phyloP scores from a whole-genome alignment of 1,140 invertebrate genomes.

The Apis florea region DNA sequence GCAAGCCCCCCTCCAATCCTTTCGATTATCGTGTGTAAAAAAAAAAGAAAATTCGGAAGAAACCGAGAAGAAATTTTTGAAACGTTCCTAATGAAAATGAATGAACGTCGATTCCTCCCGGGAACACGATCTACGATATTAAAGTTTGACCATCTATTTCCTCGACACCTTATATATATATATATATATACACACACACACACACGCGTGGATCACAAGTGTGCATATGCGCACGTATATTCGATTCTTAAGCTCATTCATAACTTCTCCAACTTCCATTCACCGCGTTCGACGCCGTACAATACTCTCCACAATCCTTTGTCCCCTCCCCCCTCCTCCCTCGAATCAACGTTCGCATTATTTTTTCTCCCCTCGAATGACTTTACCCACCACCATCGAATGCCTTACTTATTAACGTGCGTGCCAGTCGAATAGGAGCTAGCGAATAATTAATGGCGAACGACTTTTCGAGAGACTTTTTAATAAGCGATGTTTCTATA shows the following conservation, averaged over 20 bases:
- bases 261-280: constrained; percentile 62
- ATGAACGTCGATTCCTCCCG: too few relatives aligned
- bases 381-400: neutral
- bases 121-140: too few relatives aligned
- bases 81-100: neutral
- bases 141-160: too few relatives aligned
- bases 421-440: neutral
- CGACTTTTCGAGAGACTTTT: neutral
- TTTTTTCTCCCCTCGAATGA: neutral
- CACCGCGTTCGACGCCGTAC: constrained; percentile 52
- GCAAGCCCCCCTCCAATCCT: too few relatives aligned
- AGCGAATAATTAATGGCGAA: constrained; percentile 1
- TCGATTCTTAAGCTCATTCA: constrained; percentile 62
- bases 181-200: neutral
- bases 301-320: constrained; percentile 15
- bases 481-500: neutral
- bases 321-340: neutral
- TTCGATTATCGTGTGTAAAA: too few relatives aligned
- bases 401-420: neutral
- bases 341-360: constrained; percentile 54
- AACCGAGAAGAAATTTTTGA: too few relatives aligned
- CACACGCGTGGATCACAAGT: neutral
- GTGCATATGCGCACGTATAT: constrained; percentile 18
- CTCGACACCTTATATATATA: neutral
- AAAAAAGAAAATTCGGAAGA: too few relatives aligned